Base-by-base conservation (phyloP, 2,797 vertebrate species). In the Etheostoma nigrum region DNA sequence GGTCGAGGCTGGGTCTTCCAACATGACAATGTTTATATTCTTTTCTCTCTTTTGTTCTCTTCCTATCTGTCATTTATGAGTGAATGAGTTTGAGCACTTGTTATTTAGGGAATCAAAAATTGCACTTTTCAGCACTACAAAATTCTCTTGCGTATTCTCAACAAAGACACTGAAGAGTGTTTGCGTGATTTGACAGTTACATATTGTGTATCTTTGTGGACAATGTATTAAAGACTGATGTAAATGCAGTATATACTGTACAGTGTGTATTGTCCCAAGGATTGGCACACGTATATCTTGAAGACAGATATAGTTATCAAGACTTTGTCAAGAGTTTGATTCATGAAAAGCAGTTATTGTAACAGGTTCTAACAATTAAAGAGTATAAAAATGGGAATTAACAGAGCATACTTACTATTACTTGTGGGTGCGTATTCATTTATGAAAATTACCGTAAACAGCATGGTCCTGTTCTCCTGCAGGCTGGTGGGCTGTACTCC, bases 391-490 rank as follows among this genome's bases (percentile, higher is more conserved):
- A 61, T 9, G 2, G 11, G 21, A 54, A 9, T 45, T 27, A 49
- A 53, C 27, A 48, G 19, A 21, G 23, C n/a, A 18, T 23, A 27
- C 3, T 27, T 33, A 40, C 15, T 58, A 14, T 23, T 36, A 9
- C 33, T 36, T 62, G 16, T 74, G 25, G n/a, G 10, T 33, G 23
- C 16, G 19, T 70, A 23, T 72, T 8, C 33, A 36, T 52, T 27
- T 44, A 42, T 69, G 49, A 27, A 33, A 36, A 8, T 78, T 96
- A 99, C 98, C 96, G 92, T 99, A 68, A 99, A 99, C 63, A 99
- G 92, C 98, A 99, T 99, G 42, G 97, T 99, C 89, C 98, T 95
- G 94, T 99, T 99, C 89, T 97, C 97, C 88, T 96, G 96, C 23
- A 98, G 96, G 81, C 97, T 97, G 72, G 97, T 98, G 13, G 98